Percentiles rank a stretch among this genome's conserved stretches.
phyloP scores from a whole-genome alignment of 1,140 invertebrate genomes.

The fruit fly (Drosophila melanogaster) region Release_6_plus_ISO1_MT NT_033779.5:9306001-9306500 shows the following conservation, averaged over 20 bases:
- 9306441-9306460: conserved; percentile 68
- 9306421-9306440: conserved; percentile 19
- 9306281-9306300: conserved; percentile 41
- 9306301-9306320: conserved; percentile 66
- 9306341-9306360: conserved; percentile 48
- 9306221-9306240: conserved; percentile 19
- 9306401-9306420: conserved; percentile 14
- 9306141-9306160: conserved; percentile 60
- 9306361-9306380: conserved; percentile 67
- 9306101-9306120: background rate
- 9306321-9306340: conserved; percentile 51
- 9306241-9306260: conserved; percentile 27
- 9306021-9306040: conserved; percentile 13
- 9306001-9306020: conserved; percentile 58
- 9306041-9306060: conserved; percentile 18
- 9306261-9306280: conserved; percentile 38
- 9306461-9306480: conserved; percentile 15
- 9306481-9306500: conserved; percentile 13
- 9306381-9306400: conserved; percentile 66
- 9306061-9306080: conserved; percentile 48
- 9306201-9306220: conserved; percentile 68
- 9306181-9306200: conserved; percentile 42
- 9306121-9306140: conserved; percentile 54
- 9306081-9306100: conserved; percentile 26
- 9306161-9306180: conserved; percentile 37